These are phyloP conservation scores for Synanthedon tipuliformis DNA, from an alignment of 2,888 invertebrate genomes.

Conservation along the genomic window DNA sequence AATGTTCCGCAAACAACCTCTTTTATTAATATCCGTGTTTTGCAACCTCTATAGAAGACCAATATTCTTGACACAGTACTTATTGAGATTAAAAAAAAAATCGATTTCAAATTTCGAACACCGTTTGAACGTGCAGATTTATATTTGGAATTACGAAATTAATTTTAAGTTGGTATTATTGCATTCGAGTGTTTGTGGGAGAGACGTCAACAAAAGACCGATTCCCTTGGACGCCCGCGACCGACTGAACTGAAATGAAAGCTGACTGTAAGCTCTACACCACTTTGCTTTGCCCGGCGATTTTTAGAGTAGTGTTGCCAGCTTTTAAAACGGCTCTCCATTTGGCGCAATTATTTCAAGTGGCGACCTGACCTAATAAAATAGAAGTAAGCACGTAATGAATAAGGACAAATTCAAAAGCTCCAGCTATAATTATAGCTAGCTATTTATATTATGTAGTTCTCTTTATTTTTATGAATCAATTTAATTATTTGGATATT, in stretches of 20 bases:
- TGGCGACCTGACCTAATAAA: too few relatives aligned
- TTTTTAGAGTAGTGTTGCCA: constrained; percentile 37
- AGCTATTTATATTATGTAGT: too few relatives aligned
- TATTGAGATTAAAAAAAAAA: neutral
- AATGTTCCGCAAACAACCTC: constrained; percentile 17
- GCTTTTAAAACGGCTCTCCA: constrained; percentile 2
- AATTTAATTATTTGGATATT: too few relatives aligned
- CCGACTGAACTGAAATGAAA: constrained; percentile 39
- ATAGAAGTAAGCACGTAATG: too few relatives aligned
- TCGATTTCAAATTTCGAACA: neutral
- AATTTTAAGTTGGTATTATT: constrained; percentile 20
- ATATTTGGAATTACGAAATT: constrained; percentile 9
- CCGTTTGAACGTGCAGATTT: neutral
- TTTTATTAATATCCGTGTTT: constrained; percentile 32
- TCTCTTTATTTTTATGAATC: too few relatives aligned
- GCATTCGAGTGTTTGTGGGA: constrained; percentile 13
- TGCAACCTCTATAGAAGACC: constrained; percentile 3
- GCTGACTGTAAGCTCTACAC: constrained; percentile 13
- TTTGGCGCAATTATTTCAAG: neutral
- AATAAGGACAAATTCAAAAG: too few relatives aligned
- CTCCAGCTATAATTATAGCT: too few relatives aligned
- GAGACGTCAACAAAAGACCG: constrained; percentile 13
- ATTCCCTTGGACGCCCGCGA: constrained; percentile 35
- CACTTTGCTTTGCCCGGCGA: constrained; percentile 30
- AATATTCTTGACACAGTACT: neutral